Base-by-base conservation (phyloP, 1,140 invertebrate genomes). In the Drosophila nikananu region DNA sequence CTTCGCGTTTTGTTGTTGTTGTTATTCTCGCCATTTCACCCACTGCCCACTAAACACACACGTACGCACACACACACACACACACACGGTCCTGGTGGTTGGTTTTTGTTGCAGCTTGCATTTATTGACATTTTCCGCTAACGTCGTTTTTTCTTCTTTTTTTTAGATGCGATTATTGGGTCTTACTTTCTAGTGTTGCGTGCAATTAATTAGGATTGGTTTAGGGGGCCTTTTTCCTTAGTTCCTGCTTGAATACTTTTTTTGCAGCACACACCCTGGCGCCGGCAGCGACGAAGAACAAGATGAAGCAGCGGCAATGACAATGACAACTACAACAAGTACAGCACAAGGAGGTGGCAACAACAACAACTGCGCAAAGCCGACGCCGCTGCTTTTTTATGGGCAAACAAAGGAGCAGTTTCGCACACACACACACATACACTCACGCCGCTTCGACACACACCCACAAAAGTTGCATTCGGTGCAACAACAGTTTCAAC, bases 381-480 rank as follows among this genome's bases (percentile, higher is more conserved):
- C 70, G 82, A 86, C 80, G 83, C 81, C 78, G 67, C 59, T 35
- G 54, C 68, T 83, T 81, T 72, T 66, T 65, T 58, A 73, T 86
- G 83, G 65, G 68, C 83, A 89, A 89, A 89, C 84, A 89, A 89
- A 89, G 84, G 84, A 89, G 84, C 86, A 84, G 73, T 78, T 86
- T 86, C 74, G 77, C 72, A 80, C 51, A 66, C 61, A 55, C 61
- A 55, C 51, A 44, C 57, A 70, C 39, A 67, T 54, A 65, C 52
- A 82, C 58, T 63, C 30, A 49, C 46, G 46, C 60, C 39, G 68
- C 59, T 54, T 67, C 19, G 52, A 74, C 57, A 58, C 54, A 60
- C 64, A 60, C 64, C 49, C 68, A 62, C 59, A 42, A 25, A 71
- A 57, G 27, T 46, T 70, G 68, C 66, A 73, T 64, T 46, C 39